Percentiles rank a stretch among this genome's conserved stretches.
Evolutionary conservation across 2,113 vertebrate genomes (phyloP).

Genomic region (Bubalus kerabau): DNA sequence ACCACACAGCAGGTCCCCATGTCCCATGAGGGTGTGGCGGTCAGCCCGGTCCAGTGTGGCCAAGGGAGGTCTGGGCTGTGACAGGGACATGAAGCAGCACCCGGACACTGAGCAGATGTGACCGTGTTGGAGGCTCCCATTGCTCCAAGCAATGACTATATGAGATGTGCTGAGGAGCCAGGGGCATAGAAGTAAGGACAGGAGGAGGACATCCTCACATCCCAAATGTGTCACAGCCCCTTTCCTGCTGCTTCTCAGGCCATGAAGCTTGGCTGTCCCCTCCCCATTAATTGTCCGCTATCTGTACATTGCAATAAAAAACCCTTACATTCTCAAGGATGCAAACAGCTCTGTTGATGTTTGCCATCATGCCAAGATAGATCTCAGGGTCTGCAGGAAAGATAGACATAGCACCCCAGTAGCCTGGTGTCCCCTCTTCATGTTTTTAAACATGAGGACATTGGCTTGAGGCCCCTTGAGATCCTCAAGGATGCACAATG

Average conservation of each 20-base stretch:
- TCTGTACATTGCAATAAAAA: not conserved
- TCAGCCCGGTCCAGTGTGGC: not conserved
- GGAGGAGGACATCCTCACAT: not conserved
- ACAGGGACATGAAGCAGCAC: not conserved
- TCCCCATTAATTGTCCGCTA: not conserved
- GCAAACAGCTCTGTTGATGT: not conserved
- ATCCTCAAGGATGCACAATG: not conserved
- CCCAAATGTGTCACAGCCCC: not conserved
- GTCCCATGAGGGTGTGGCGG: not conserved
- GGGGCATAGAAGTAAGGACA: not conserved
- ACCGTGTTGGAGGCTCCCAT: not conserved
- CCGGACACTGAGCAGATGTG: not conserved
- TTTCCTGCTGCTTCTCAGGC: not conserved
- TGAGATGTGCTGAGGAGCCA: too few species aligned
- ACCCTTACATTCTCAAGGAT: not conserved
- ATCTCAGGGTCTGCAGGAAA: not conserved
- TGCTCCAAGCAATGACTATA: not conserved
- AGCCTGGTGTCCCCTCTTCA: not conserved
- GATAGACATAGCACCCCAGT: not conserved
- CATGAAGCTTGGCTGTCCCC: not conserved
- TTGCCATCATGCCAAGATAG: not conserved
- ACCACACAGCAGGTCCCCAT: rapidly evolving
- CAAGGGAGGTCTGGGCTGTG: not conserved
- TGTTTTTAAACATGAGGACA: not conserved
- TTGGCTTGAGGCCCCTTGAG: not conserved